phyloP scores from a whole-genome alignment of 1,140 invertebrate species.

The Drosophila sechellia region DNA sequence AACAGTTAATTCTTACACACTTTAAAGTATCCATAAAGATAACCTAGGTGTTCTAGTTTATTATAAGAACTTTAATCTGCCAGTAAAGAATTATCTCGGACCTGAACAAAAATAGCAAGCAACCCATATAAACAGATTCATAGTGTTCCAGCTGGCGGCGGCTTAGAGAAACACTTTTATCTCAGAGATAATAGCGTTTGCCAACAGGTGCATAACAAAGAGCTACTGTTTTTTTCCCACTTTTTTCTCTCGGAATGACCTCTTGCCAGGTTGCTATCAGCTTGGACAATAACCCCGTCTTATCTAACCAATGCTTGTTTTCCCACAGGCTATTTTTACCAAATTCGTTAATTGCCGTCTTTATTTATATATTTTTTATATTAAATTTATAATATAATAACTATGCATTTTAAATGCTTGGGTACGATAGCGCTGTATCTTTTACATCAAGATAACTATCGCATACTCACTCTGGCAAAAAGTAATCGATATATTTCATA shows the following conservation, averaged over 20 bases:
- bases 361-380: background rate
- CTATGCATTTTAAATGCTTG: background rate
- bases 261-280: slow-evolving; percentile 12
- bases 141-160: background rate
- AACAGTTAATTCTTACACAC: background rate
- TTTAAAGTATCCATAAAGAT: background rate
- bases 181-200: slow-evolving; percentile 23
- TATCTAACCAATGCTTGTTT: slow-evolving; percentile 5
- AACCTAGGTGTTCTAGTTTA: too few relatives aligned
- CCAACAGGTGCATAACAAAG: slow-evolving; percentile 13
- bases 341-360: too few relatives aligned
- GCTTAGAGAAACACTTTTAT: slow-evolving; percentile 25
- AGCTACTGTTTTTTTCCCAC: slow-evolving; percentile 33
- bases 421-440: too few relatives aligned
- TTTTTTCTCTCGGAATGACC: slow-evolving; percentile 13
- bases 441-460: background rate
- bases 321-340: background rate
- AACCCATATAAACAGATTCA: slow-evolving; percentile 3
- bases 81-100: background rate
- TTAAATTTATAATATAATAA: background rate
- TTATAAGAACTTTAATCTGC: background rate
- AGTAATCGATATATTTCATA: slow-evolving; percentile 88
- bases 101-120: slow-evolving; percentile 14
- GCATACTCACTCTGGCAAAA: slow-evolving; percentile 87
- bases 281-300: slow-evolving; percentile 25